Base-by-base conservation (phyloP, 2,888 invertebrate genomes). In the Petrophora chlorosata region DNA sequence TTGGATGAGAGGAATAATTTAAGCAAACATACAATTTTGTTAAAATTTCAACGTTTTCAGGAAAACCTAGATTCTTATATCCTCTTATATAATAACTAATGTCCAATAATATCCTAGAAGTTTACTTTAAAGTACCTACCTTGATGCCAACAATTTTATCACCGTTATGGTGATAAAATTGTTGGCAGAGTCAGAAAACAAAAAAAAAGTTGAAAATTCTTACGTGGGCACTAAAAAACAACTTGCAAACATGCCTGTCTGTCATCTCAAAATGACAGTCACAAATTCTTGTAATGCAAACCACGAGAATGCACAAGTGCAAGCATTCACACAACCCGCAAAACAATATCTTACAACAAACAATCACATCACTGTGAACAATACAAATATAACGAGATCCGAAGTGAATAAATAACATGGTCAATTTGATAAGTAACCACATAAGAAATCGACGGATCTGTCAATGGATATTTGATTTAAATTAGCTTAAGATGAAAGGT, bases 371-470 rank as follows among this genome's bases (percentile, higher is more conserved):
- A n/a, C n/a, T n/a, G n/a, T 12, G 2, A 32, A 36, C 29, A 36
- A 19, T 25, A 10, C 25, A 25, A 19, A 19, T 23, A 16, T 28
- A 32, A 22, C 33, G 39, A 46, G 8, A 32, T 2, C 3, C 9
- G 32, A 60, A 72, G 77, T 75, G 63, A 79, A 84, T 83, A 79
- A 66, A 65, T 77, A 75, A 72, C 78, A 82, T 71, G 87, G 86
- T 86, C 87, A 87, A 86, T 87, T 86, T 82, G 77, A 75, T 68
- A 72, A 66, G 74, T 73, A 76, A 83, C 82, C 79, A 67, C 76
- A 78, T 57, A 61, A 68, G 63, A 64, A 33, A 39, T 33, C 15
- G 59, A 61, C 58, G 44, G 53, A 63, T 67, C 70, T 65, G 62
- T 54, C 65, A 67, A 83, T 82, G 60, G 79, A 68, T 73, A 73